Base-by-base conservation (phyloP, 2,113 vertebrate genomes). In the Brienomyrus brachyistius region DNA sequence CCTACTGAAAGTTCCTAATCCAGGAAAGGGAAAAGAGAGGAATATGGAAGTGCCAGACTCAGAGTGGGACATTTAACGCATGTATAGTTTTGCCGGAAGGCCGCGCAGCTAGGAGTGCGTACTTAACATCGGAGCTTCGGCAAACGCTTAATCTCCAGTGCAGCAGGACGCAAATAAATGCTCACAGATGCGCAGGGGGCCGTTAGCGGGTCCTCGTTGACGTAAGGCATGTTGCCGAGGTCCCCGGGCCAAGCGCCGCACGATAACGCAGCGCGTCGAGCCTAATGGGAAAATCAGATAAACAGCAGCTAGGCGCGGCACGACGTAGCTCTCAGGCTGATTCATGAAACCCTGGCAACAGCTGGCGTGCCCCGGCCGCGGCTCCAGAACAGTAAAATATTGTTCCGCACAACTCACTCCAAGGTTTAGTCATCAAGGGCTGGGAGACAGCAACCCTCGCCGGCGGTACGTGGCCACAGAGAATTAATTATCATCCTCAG, bases 401-500 rank as follows among this genome's bases (percentile, higher is more conserved):
- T 95, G 95, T 97, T 96, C 94, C 95, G 95, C 96, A 92, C 93
- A 90, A 93, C 93, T 91, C 91, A 92, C 95, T 95, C 93, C 94
- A 92, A 93, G 96, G 95, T 97, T 97, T 97, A 97, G 97, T 97
- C 97, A 96, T 97, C 96, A 95, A 52, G 96, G 96, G 95, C 94
- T 92, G 94, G 93, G 95, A 96, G 96, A 95, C 96, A 96, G 97
- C 96, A 95, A 95, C 94, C 96, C 95, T 93, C 2, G 95, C 95
- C 94, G 95, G 96, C 96, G 95, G 95, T 93, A 94, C 95, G 93
- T 95, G 96, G 96, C 95, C 94, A 94, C 93, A 95, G 94, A 93
- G 95, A 96, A 98, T 98, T 98, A 96, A 97, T 98, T 97, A 98
- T 97, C 97, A 97, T 97, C 95, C 94, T 94, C 96, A 95, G 95